Base-by-base conservation (phyloP, 2,797 vertebrate species). In the Melopsittacus undulatus region DNA sequence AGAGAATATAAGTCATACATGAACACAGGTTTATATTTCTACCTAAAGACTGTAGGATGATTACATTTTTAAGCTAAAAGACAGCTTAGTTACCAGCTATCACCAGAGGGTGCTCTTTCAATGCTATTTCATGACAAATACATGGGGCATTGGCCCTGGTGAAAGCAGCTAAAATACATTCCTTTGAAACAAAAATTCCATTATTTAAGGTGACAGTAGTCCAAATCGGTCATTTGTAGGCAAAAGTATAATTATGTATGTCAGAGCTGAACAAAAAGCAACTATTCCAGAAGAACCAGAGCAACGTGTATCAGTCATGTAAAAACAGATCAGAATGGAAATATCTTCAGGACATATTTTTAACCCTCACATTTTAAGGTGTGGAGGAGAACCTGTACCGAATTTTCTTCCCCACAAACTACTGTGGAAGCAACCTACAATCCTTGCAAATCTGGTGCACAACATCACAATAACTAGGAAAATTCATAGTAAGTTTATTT, bases 101-200 rank as follows among this genome's bases (percentile, higher is more conserved):
- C 97, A 97, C 95, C 89, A 94, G 97, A 96, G 96, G 96, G 96
- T 51, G 88, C 92, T 94, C 87, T 91, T 89, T 91, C 56, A 64
- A 90, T 3, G 1, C 52, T 45, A 38, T 69, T 62, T 46, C 43
- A 9, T n/a, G 83, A 64, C 36, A 87, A 89, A 73, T 34, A 34
- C 3, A 54, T 48, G 32, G 76, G 56, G 15, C 23, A 22, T 0
- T n/a, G 36, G 32, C 29, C 46, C 23, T 30, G 74, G 24, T 40
- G 36, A 59, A 75, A 87, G 62, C 18, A 76, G 62, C 46, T 88
- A 86, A 80, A 95, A 75, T 57, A 92, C 72, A 76, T 63, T 89
- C 27, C 42, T 51, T 24, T 74, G 69, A 73, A 78, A 90, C 38
- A 81, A 57, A 49, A 90, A 51, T 29, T 77, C 38, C 59, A 70